Base-by-base conservation (phyloP, 1,140 invertebrate species). In the Caenorhabditis briggsae region DNA sequence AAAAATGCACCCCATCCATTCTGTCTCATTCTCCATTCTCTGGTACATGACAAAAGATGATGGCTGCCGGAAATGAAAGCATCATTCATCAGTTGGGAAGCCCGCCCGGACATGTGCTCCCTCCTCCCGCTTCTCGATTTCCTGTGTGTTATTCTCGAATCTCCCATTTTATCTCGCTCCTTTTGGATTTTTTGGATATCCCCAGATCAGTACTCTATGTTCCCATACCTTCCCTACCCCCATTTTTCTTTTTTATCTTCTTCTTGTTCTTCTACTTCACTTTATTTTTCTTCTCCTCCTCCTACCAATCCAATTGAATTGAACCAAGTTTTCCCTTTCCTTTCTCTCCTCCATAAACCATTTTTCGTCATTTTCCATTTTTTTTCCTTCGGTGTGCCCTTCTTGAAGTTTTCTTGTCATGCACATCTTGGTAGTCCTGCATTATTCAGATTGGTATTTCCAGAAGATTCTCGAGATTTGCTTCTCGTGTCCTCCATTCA, bases 41-140 rank as follows among this genome's bases (percentile, higher is more conserved):
- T 78, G 70, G 70, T 78, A 78, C 70, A 78, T 78, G 70, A 78
- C 70, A 78, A 78, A 50, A 50, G 70, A 78, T 78, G 70, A 78
- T 78, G 70, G 46, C 70, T n/a, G 20, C 70, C 70, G 70, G 46
- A 78, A 78, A 78, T 78, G 46, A 78, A 78, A 78, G 46, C 70
- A 78, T 78, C 43, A 50, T 78, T 78, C 70, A 78, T 78, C 46
- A 50, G 70, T 18, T 20, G 64, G 50, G 50, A 50, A 16, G 50
- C 11, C 50, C 50, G 33, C 33, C 33, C 64, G 64, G 64, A 70
- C 64, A 70, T 70, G 64, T 70, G 64, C 33, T 70, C 64, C 20
- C 11, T 14, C 23, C 9, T 5, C 33, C 23, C 7, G 59, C 59
- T 12, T 70, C 46, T 78, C 46, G 70, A 78, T 78, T 78, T 78